Conservation (phyloP, 2,888 invertebrate genomes). For the Coecobrya sp. region DNA sequence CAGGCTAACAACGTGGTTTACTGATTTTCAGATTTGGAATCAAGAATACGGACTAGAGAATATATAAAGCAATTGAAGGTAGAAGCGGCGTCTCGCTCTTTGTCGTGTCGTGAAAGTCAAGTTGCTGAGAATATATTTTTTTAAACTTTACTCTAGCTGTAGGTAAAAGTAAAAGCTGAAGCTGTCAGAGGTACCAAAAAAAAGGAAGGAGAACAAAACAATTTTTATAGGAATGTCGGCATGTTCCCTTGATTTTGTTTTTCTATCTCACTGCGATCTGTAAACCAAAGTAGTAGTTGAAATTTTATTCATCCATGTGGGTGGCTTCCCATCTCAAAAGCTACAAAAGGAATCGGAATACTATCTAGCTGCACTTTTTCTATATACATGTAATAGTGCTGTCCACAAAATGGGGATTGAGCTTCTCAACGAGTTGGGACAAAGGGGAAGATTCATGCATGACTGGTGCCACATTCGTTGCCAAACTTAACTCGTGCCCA, state of each 20-base stretch:
- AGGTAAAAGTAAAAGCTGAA: not conserved
- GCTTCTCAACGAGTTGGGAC: not conserved
- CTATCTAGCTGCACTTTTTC: not conserved
- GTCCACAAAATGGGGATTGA: not conserved
- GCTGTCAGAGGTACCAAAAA: not conserved
- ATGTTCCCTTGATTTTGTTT: not conserved
- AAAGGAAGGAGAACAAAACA: not conserved
- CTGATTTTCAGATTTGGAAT: constrained; percentile 43
- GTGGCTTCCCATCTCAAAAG: not conserved
- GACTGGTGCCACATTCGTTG: constrained; percentile 56
- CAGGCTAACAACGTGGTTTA: constrained; percentile 18
- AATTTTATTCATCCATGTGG: constrained; percentile 6
- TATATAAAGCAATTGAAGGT: not conserved
- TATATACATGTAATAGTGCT: not conserved
- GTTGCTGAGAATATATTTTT: not conserved
- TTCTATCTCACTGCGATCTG: not conserved
- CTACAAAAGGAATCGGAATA: not conserved
- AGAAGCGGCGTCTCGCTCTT: not conserved
- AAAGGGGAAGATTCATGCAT: constrained; percentile 53
- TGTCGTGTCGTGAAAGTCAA: not conserved
- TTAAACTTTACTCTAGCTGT: not conserved
- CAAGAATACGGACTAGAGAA: not conserved
- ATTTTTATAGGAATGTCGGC: not conserved
- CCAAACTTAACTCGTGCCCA: constrained; percentile 35
- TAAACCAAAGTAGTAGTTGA: not conserved